Base-by-base conservation (phyloP, 2,888 invertebrate species). In the Liopterus haemorrhoidalis region DNA sequence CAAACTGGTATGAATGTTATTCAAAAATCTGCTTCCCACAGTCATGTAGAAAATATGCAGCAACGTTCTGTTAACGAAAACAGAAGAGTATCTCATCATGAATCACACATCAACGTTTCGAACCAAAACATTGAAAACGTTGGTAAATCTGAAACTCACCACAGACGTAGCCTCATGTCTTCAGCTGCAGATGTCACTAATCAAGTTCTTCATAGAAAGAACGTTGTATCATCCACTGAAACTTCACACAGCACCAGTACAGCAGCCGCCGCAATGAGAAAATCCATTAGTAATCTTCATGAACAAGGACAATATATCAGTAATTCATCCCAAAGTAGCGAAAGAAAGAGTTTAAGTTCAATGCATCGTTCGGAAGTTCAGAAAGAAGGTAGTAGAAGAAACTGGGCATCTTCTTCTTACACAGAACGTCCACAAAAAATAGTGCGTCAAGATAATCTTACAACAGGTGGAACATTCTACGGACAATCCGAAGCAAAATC, bases 211-310 rank as follows among this genome's bases (percentile, higher is more conserved):
- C 85, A 88, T 63, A 78, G 89, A 28, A 86, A 85, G 60, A 79
- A 81, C 12, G 68, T 76, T 8, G 72, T 78, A 2, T 75, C 79
- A 1, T 78, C 79, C 1, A 79, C 78, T n/a, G 85, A 85, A 66
- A 81, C 82, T 2, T 70, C 82, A 4, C 85, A 85, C 59, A 78
- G 81, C 0, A 82, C 79, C 6, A 79, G 80, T 55, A 78, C 82
- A 0, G 78, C 84, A 1, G 87, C 86, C 12, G 81, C 86, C 16
- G 82, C 85, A 50, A 86, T 86, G 65, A 75, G 85, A 38, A 86
- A 85, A 63, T 88, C 87, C 46, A 83, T 88, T 48, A 79, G 80
- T 16, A 88, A 88, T 61, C 70, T 89, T 1, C 81, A 83, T 43
- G 86, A 86, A 49, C 81, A 79, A 54, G 81, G 81, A 6, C 78